These are phyloP conservation scores for Volucella inflata DNA, from an alignment of 2,888 invertebrate species.

Conservation along the genomic window DNA sequence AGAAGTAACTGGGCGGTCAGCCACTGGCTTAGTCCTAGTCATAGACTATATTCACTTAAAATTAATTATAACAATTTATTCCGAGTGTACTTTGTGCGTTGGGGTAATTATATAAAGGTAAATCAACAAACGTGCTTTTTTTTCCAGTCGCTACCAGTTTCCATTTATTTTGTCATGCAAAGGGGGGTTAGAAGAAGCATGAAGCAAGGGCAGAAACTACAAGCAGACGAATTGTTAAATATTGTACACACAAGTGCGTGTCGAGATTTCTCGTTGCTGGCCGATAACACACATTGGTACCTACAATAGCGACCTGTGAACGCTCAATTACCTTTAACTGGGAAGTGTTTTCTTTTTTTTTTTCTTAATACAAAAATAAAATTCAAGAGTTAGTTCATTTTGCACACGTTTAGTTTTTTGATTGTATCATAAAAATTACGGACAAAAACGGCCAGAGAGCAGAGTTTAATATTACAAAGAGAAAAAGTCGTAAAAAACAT, in stretches of 20 bases:
- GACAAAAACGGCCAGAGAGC: constrained; percentile 29
- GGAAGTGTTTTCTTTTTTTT: not conserved
- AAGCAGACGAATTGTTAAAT: not conserved
- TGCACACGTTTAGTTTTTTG: constrained; percentile 39
- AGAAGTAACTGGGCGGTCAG: constrained; percentile 14
- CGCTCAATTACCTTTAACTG: constrained; percentile 47
- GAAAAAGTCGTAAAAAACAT: not conserved
- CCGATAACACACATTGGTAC: not conserved
- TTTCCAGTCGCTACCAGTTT: constrained; percentile 25
- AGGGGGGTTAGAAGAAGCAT: not conserved
- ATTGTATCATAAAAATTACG: constrained; percentile 46
- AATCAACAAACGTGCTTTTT: constrained; percentile 22
- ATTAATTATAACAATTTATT: constrained; percentile 20
- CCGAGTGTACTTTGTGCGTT: not conserved
- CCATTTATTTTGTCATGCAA: constrained; percentile 6
- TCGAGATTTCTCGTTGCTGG: constrained; percentile 21
- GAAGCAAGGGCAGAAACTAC: not conserved
- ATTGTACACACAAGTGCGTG: constrained; percentile 41
- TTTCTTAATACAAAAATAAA: not conserved
- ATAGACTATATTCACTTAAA: constrained; percentile 4
- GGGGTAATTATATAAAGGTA: constrained; percentile 32
- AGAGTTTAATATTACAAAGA: constrained; percentile 7
- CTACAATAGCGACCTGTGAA: constrained; percentile 39
- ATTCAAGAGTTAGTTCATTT: not conserved
- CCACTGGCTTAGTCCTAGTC: not conserved